Evolutionary conservation across 2,888 invertebrate species (phyloP).

Genomic region (Lypha dubia): DNA sequence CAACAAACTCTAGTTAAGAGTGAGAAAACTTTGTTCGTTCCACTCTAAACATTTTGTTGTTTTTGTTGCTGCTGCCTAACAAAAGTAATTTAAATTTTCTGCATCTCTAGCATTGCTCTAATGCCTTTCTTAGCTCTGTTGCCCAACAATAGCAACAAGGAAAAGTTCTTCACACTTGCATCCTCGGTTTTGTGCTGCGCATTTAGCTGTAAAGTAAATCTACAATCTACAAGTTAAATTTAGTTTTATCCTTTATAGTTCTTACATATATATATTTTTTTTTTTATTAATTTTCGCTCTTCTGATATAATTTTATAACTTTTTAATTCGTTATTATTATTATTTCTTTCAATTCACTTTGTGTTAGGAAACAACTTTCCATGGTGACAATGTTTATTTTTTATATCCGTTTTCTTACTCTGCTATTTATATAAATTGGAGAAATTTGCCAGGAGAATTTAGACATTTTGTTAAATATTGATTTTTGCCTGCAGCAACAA

Average conservation of each 20-base stretch:
- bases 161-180: conserved; percentile 31
- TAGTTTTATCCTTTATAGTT: conserved; percentile 55
- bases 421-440: neutral
- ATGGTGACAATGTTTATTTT: conserved; percentile 60
- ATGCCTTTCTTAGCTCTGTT: conserved; percentile 3
- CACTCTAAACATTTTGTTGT: conserved; percentile 42
- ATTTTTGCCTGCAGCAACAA: conserved; percentile 53
- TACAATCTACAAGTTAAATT: conserved; percentile 61
- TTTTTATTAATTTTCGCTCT: conserved; percentile 18
- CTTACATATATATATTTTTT: too few relatives aligned
- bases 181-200: neutral
- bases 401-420: conserved; percentile 36
- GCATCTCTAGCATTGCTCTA: conserved; percentile 55
- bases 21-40: conserved; percentile 44
- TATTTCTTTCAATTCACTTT: conserved; percentile 49
- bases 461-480: conserved; percentile 40
- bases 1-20: neutral
- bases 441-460: neutral
- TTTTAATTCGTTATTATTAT: conserved; percentile 67
- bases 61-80: conserved; percentile 43
- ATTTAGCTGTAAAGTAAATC: conserved; percentile 33
- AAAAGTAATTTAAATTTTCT: conserved; percentile 74
- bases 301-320: conserved; percentile 61
- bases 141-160: conserved; percentile 18
- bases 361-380: conserved; percentile 48